These are phyloP conservation scores for Brachystomella parvula DNA, from an alignment of 1,140 invertebrate genomes.

Conservation along the genomic window DNA sequence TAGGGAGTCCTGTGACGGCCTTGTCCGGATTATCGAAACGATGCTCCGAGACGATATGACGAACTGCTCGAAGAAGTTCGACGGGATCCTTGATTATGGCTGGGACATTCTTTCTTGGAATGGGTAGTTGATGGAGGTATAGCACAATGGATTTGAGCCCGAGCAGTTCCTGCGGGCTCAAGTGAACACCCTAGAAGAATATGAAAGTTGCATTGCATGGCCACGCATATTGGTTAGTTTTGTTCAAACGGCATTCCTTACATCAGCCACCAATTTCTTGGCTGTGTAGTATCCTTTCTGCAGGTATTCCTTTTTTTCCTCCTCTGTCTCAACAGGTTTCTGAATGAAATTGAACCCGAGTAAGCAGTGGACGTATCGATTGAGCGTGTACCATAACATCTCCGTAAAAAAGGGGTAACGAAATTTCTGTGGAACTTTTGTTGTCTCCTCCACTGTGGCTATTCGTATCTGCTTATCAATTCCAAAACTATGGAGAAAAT, in stretches of 20 bases:
- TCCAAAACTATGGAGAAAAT: slow-evolving; percentile 92
- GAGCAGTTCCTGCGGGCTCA: slow-evolving; percentile 64
- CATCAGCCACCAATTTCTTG: slow-evolving; percentile 23
- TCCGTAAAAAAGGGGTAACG: slow-evolving; percentile 95
- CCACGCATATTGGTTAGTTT: background rate
- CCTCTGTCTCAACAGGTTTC: slow-evolving; percentile 46
- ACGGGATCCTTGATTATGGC: slow-evolving; percentile 83
- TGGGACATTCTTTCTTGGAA: slow-evolving; percentile 83
- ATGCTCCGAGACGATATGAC: slow-evolving; percentile 78
- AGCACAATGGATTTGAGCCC: slow-evolving; percentile 85
- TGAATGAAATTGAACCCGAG: slow-evolving; percentile 73
- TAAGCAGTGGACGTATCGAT: slow-evolving; percentile 81
- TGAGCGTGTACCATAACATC: slow-evolving; percentile 95
- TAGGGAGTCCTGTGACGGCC: slow-evolving; percentile 51
- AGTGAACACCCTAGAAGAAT: slow-evolving; percentile 41
- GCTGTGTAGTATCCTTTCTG: background rate
- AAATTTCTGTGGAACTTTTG: slow-evolving; percentile 92
- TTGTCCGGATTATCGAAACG: slow-evolving; percentile 71
- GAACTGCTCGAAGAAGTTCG: slow-evolving; percentile 75
- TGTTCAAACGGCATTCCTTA: slow-evolving; percentile 18
- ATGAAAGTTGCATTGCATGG: slow-evolving; percentile 9
- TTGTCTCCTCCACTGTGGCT: slow-evolving; percentile 86
- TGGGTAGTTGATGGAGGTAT: slow-evolving; percentile 79
- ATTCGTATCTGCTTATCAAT: slow-evolving; percentile 57
- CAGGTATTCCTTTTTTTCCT: slow-evolving; percentile 35